Percentiles rank a stretch among this genome's conserved stretches.
Conservation (phyloP, 2,797 vertebrate genomes). For the Malacoctenus gilli region DNA sequence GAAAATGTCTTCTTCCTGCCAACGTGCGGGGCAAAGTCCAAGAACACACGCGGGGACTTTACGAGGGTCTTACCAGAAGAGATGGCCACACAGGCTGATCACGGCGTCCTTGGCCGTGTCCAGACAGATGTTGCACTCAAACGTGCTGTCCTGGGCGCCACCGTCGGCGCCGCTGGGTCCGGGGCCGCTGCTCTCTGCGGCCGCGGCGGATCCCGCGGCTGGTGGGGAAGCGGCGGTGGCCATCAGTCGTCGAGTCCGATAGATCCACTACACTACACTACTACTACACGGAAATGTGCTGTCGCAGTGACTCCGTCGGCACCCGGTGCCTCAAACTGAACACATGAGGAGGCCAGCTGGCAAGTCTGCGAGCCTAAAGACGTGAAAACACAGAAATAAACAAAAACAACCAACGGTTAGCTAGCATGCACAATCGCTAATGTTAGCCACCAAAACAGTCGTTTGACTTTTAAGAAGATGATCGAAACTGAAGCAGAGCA, state of each 20-base stretch:
- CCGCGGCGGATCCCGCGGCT: conserved; percentile 61
- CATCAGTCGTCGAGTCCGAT: conserved; percentile 72
- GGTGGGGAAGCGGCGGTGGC: conserved; percentile 76
- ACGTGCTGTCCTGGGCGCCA: conserved; percentile 92
- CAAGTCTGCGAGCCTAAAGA: no score
- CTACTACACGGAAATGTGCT: not conserved
- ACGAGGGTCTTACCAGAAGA: conserved; percentile 97
- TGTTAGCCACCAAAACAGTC: conserved; percentile 19
- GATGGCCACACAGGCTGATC: conserved; percentile 97
- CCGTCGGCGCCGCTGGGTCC: conserved; percentile 84
- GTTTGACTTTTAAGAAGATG: not conserved
- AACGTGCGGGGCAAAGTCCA: no score
- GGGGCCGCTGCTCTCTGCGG: conserved; percentile 73
- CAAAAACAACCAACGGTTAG: conserved; percentile 10
- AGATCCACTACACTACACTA: no score
- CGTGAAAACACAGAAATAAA: not conserved
- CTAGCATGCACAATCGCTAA: conserved; percentile 20
- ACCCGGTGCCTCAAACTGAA: conserved; percentile 31
- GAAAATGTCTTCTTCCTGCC: no score
- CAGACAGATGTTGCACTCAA: conserved; percentile 98
- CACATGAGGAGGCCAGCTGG: conserved; percentile 7
- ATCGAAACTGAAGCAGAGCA: not conserved
- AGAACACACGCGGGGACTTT: no score
- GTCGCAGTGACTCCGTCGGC: conserved; percentile 12
- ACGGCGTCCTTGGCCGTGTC: conserved; percentile 99